Base-by-base conservation (phyloP, 2,888 invertebrate species). In the Thereva unica region DNA sequence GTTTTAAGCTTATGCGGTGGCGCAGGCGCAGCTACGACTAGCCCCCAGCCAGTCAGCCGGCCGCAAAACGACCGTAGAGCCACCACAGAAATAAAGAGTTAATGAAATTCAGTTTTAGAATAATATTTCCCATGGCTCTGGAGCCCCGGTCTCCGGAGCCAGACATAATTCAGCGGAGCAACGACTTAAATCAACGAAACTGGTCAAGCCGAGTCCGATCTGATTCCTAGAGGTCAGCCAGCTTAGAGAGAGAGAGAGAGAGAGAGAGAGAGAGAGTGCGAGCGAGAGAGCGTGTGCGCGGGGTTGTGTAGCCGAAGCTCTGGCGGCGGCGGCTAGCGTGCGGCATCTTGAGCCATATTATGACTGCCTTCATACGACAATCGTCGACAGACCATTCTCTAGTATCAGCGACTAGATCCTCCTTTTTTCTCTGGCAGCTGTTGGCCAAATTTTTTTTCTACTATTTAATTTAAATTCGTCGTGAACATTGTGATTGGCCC, bases 401-500 rank as follows among this genome's bases (percentile, higher is more conserved):
- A 4, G 35, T 10, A 38, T n/a, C 41, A 10, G 59, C 10, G 40
- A 41, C 23, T 45, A 50, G 41, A 61, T 61, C 50, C 50, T 50
- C 50, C 23, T 50, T 61, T 50, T 47, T 41, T 40, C 40, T 49
- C 38, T 23, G 23, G 49, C 61, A 61, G 61, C 61, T 61, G 61
- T 61, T 61, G 61, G 49, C 35, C 50, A 41, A 50, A 45, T 34
- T 42, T 63, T 59, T 68, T 55, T 67, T 23, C 38, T 67, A 40
- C 66, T 40, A 50, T 50, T 64, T 54, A 44, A 66, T 63, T 52
- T n/a, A 42, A 57, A 66, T 57, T 47, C 53, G 59, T 49, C 54
- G 64, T 50, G 64, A 64, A 47, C 69, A 67, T 64, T 41, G 67
- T 67, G 57, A 69, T 69, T 69, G 69, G 69, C 45, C 50, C 66